These are phyloP conservation scores for Phyllotis vaccarum DNA, from an alignment of 2,797 vertebrate genomes.

Conservation along the genomic window DNA sequence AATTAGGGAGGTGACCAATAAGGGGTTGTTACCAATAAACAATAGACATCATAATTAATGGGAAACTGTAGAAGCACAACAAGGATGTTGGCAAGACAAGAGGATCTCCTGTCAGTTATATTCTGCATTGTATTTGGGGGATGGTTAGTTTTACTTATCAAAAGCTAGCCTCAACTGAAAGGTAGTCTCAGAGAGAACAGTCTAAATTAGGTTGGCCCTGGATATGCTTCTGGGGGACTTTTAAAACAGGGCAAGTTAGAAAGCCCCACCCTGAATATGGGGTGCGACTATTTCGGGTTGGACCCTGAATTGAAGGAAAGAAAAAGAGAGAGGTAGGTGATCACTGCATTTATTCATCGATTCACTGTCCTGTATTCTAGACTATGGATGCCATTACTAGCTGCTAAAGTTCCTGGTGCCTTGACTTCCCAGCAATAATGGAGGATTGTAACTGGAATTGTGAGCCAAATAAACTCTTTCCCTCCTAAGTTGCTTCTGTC, in stretches of 20 bases:
- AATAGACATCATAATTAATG: neutral
- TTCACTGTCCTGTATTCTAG: too few relatives aligned
- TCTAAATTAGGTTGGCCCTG: neutral
- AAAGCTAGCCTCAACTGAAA: neutral
- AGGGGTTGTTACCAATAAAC: neutral
- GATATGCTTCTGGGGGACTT: neutral
- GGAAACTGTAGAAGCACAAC: neutral
- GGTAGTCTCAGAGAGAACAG: neutral
- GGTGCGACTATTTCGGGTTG: neutral
- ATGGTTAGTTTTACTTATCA: neutral
- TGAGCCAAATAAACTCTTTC: neutral
- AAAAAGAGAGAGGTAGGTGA: neutral
- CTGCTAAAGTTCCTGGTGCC: neutral
- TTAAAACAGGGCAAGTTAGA: neutral
- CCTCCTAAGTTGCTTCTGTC: neutral
- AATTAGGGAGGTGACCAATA: neutral
- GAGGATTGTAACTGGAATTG: neutral
- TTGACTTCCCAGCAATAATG: neutral
- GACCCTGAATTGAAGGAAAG: neutral
- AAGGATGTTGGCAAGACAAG: neutral
- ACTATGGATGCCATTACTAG: neutral
- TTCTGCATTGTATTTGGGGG: neutral
- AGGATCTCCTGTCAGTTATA: neutral
- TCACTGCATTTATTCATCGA: too few relatives aligned
- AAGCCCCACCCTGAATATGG: neutral